Conservation (phyloP, 2,113 vertebrate species). For the Nicator chloris region DNA sequence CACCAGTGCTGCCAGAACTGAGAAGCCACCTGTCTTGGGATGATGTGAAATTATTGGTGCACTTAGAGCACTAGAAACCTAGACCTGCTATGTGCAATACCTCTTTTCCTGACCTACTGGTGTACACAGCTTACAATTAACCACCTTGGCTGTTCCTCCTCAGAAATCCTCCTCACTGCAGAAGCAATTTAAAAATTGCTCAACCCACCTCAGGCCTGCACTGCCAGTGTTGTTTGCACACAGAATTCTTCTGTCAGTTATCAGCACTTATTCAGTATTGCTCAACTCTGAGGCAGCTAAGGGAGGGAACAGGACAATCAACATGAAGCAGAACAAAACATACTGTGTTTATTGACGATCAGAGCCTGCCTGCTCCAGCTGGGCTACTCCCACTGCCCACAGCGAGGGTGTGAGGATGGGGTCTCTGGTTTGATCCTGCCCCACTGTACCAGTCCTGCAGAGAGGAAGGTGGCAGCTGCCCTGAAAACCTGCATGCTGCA, state of each 20-base stretch:
- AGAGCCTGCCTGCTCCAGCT: neutral
- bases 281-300: neutral
- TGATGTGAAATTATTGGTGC: neutral
- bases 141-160: neutral
- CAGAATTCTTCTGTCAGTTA: neutral
- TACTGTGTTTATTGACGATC: neutral
- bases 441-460: rapidly evolving
- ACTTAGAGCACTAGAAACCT: neutral
- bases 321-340: rapidly evolving
- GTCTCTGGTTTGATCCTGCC: neutral
- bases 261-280: neutral
- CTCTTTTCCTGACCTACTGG: neutral
- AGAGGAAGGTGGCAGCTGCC: neutral
- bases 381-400: neutral
- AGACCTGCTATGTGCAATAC: neutral
- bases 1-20: neutral
- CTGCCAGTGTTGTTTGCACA: neutral
- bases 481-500: neutral
- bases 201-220: neutral
- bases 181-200: neutral
- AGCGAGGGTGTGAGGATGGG: rapidly evolving
- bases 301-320: neutral
- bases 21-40: neutral
- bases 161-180: neutral
- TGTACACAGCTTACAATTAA: neutral